These are phyloP conservation scores for Colletes latitarsis DNA, from an alignment of 1,140 invertebrate genomes.

Conservation along the genomic window DNA sequence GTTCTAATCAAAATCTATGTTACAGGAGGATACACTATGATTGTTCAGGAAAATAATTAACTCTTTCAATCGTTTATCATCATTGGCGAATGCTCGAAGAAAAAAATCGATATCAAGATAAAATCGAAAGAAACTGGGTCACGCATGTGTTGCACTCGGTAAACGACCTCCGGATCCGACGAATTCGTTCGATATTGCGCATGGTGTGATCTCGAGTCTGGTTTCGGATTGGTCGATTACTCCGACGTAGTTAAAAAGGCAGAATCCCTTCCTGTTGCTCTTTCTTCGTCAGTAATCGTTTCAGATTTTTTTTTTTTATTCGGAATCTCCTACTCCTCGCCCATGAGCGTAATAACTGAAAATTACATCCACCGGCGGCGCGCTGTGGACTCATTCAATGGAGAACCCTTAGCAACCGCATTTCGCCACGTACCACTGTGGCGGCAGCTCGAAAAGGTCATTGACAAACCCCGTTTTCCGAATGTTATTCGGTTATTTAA, in stretches of 20 bases:
- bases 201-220: slow-evolving; percentile 39
- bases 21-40: too few species aligned
- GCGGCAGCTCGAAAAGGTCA: too few species aligned
- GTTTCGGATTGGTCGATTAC: slow-evolving; percentile 44
- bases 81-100: background rate
- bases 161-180: background rate
- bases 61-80: too few species aligned
- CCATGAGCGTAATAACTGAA: slow-evolving; percentile 18
- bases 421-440: too few species aligned
- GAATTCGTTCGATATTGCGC: slow-evolving; percentile 31
- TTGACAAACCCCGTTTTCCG: too few species aligned
- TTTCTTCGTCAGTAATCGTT: background rate
- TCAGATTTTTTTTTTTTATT: background rate
- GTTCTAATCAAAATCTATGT: too few species aligned
- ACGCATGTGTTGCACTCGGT: background rate
- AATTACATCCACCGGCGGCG: too few species aligned
- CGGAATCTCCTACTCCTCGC: background rate
- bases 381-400: too few species aligned
- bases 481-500: too few species aligned
- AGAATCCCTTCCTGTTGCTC: background rate
- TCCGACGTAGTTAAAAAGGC: slow-evolving; percentile 35
- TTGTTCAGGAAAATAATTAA: too few species aligned
- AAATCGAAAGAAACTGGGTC: slow-evolving; percentile 13
- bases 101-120: slow-evolving; percentile 4
- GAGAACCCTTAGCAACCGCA: too few species aligned